Conservation (phyloP, 2,888 invertebrate species). For the Phymatocera aterrima region DNA sequence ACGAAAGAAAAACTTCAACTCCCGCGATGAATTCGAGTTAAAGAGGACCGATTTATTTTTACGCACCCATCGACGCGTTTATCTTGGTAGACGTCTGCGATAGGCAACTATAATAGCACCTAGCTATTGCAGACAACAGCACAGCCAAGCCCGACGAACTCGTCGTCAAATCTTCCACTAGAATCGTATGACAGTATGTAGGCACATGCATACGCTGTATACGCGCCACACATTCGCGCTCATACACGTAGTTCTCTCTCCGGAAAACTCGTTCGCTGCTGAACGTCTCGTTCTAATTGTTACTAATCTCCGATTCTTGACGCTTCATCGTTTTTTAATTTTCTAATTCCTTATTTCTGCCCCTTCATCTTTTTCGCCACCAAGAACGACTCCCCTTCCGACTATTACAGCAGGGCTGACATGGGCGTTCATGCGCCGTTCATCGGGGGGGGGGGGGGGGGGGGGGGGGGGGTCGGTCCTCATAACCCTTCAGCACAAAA, state of each 20-base stretch:
- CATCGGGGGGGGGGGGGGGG: too few species aligned
- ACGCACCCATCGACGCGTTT: not conserved
- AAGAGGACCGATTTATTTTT: slow-evolving; percentile 5
- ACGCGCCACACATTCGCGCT: not conserved
- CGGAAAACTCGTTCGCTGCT: not conserved
- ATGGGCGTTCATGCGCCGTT: too few species aligned
- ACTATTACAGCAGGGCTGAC: too few species aligned
- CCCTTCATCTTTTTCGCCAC: too few species aligned
- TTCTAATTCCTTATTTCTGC: too few species aligned
- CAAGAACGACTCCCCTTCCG: too few species aligned
- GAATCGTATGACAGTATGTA: not conserved
- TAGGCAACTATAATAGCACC: not conserved
- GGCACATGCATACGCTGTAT: not conserved
- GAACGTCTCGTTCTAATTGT: too few species aligned
- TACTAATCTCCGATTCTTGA: too few species aligned
- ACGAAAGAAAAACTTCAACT: not conserved
- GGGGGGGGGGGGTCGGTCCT: too few species aligned
- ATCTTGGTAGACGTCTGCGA: not conserved
- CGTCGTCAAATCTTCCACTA: not conserved
- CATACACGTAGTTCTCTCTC: not conserved
- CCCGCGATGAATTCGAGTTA: not conserved
- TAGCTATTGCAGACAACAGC: not conserved
- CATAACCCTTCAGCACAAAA: too few species aligned
- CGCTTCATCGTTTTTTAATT: too few species aligned
- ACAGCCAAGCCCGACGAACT: not conserved